Percentiles rank a stretch among this genome's conserved stretches.
phyloP scores from a whole-genome alignment of 2,888 invertebrate species.

The Rhabditoides inermis region DNA sequence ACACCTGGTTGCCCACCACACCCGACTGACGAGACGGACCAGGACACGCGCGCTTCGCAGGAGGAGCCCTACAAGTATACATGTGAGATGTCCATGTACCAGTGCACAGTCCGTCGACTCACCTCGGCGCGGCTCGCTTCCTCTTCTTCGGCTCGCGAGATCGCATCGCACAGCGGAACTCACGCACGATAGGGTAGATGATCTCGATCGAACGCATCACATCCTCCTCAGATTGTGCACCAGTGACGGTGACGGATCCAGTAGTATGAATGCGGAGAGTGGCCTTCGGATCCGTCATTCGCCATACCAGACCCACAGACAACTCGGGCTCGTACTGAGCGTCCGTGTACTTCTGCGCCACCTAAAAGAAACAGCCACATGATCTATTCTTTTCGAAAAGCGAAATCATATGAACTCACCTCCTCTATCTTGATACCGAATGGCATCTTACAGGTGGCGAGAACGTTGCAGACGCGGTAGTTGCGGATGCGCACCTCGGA shows the following conservation, averaged over 20 bases:
- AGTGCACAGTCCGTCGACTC: no score
- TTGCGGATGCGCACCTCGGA: slow-evolving; percentile 54
- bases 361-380: slow-evolving; percentile 13
- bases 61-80: not conserved
- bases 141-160: slow-evolving; percentile 11
- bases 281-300: slow-evolving; percentile 41
- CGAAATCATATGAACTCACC: slow-evolving; percentile 57
- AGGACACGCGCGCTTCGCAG: slow-evolving; percentile 1
- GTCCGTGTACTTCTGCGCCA: slow-evolving; percentile 38
- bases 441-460: slow-evolving; percentile 93
- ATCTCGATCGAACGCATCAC: slow-evolving; percentile 30
- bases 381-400: not conserved
- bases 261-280: slow-evolving; percentile 50
- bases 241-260: slow-evolving; percentile 48
- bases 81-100: no score
- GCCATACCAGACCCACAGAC: slow-evolving; percentile 47
- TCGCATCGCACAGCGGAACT: slow-evolving; percentile 26
- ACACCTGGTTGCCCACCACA: slow-evolving; percentile 21
- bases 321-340: slow-evolving; percentile 50
- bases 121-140: slow-evolving; percentile 1
- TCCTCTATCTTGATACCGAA: slow-evolving; percentile 88
- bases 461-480: slow-evolving; percentile 81
- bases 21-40: no score
- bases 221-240: slow-evolving; percentile 41
- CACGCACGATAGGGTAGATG: slow-evolving; percentile 42